Evolutionary conservation across 2,797 vertebrate genomes (phyloP).

Genomic region (Pempheris klunzingeri): DNA sequence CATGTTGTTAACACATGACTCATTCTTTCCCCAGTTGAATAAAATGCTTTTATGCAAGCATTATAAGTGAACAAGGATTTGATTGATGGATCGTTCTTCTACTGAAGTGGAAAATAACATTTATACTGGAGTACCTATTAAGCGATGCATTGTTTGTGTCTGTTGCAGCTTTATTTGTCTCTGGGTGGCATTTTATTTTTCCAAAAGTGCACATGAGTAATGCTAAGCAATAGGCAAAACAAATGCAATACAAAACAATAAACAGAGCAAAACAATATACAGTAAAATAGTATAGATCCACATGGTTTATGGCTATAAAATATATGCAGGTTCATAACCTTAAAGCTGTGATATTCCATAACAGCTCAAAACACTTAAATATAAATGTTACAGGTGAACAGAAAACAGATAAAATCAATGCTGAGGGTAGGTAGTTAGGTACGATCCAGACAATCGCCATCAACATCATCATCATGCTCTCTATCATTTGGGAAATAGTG

Average conservation of each 20-base stretch:
- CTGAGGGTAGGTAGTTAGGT: conserved; percentile 6
- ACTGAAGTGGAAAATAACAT: conserved; percentile 37
- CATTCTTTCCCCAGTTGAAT: conserved; percentile 2
- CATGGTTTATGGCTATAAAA: conserved; percentile 14
- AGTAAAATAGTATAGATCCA: conserved; percentile 8
- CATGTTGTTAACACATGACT: conserved; percentile 28
- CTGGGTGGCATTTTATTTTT: conserved; percentile 19
- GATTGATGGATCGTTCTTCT: conserved; percentile 31
- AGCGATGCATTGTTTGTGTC: conserved; percentile 38
- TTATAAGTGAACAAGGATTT: conserved; percentile 21
- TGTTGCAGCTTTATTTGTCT: conserved; percentile 37
- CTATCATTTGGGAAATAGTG: background rate
- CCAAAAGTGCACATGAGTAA: conserved; percentile 28
- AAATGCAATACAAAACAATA: conserved; percentile 40
- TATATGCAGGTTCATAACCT: conserved; percentile 22
- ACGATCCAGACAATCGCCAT: conserved; percentile 9
- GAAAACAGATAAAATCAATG: conserved; percentile 28
- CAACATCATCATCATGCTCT: conserved; percentile 3
- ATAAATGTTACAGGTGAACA: conserved; percentile 15
- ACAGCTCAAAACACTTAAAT: conserved; percentile 19
- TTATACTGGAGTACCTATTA: conserved; percentile 22
- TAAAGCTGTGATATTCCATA: conserved; percentile 28
- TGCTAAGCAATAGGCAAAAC: conserved; percentile 9
- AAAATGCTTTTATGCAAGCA: conserved; percentile 18
- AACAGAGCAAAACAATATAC: conserved; percentile 38